Conservation (phyloP, 2,797 vertebrate genomes). For the Rhadinocentrus ornatus region DNA sequence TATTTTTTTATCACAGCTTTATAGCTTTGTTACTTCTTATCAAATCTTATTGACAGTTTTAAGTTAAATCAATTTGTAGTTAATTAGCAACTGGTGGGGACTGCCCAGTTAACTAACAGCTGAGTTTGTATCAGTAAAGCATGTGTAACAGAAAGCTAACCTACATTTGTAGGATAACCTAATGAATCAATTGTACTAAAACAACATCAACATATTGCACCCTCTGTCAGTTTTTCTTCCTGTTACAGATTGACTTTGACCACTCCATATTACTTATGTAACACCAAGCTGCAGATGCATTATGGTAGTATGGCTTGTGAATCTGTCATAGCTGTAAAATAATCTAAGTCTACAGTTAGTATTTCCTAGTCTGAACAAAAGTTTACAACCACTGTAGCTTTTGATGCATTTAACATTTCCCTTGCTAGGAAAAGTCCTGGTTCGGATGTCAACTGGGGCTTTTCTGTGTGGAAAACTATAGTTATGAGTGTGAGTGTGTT, state of each 20-base stretch:
- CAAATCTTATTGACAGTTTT: too few species aligned
- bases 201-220: background rate
- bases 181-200: background rate
- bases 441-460: too few species aligned
- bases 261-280: background rate
- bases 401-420: background rate
- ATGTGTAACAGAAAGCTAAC: background rate
- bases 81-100: too few species aligned
- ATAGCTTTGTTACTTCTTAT: too few species aligned
- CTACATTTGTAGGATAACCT: background rate
- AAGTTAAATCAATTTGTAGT: too few species aligned
- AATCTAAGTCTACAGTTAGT: background rate
- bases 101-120: background rate
- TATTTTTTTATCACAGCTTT: too few species aligned
- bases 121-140: background rate
- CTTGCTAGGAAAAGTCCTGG: background rate
- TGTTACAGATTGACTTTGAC: background rate
- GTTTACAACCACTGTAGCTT: background rate
- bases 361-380: constrained; percentile 7
- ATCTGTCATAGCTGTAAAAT: constrained; percentile 2
- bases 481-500: too few species aligned
- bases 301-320: constrained; percentile 1
- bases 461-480: too few species aligned
- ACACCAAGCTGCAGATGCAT: constrained; percentile 16
- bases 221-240: background rate